Conservation (phyloP, 2,113 vertebrate genomes). For the Gracilinanus agilis region DNA sequence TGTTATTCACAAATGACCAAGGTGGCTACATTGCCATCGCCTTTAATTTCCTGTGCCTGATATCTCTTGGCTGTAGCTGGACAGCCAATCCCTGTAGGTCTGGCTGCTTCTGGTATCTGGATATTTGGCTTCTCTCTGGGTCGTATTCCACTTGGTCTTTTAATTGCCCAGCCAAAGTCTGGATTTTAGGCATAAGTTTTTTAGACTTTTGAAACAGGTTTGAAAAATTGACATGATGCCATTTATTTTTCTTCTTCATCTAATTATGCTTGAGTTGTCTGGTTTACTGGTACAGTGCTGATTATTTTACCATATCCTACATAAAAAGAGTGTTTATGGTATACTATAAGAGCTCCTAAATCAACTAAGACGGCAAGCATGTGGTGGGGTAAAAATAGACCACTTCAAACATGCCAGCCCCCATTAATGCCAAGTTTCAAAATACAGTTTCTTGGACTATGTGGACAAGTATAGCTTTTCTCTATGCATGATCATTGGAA, state of each 20-base stretch:
- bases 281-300: neutral
- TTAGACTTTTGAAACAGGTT: constrained; percentile 37
- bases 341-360: constrained; percentile 50
- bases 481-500: constrained; percentile 31
- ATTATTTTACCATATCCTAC: constrained; percentile 28
- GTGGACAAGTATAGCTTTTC: constrained; percentile 34
- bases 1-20: neutral
- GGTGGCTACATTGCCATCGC: neutral
- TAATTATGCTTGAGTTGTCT: constrained; percentile 39
- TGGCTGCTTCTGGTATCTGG: neutral
- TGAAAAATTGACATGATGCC: neutral
- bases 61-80: neutral
- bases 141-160: constrained; percentile 5
- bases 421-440: constrained; percentile 28
- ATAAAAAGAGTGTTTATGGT: constrained; percentile 46
- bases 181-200: constrained; percentile 31
- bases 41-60: neutral
- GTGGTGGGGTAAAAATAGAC: constrained; percentile 48
- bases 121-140: neutral
- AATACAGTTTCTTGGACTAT: constrained; percentile 13
- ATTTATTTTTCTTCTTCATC: constrained; percentile 54
- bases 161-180: constrained; percentile 28
- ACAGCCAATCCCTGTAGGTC: neutral
- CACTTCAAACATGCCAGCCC: neutral
- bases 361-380: constrained; percentile 33